Conservation (phyloP, 2,113 vertebrate genomes). For the Numida meleagris region DNA sequence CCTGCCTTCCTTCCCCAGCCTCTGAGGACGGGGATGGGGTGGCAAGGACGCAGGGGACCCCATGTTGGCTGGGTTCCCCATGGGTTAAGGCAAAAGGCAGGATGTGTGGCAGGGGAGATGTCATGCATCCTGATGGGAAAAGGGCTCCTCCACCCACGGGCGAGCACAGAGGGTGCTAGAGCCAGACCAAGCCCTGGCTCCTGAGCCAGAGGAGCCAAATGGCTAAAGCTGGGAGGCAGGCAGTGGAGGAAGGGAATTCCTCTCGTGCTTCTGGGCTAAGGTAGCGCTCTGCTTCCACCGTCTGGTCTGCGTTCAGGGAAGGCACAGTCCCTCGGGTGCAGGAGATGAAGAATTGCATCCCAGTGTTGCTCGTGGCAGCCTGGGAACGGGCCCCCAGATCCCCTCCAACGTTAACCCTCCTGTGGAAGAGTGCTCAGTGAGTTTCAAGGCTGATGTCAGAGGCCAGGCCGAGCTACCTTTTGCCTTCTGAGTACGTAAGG, state of each 20-base stretch:
- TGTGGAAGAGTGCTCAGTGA: fast-evolving
- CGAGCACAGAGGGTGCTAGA: fast-evolving
- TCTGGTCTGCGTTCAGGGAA: conserved; percentile 47
- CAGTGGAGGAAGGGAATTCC: conserved; percentile 41
- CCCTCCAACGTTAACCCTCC: background rate
- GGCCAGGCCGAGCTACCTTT: background rate
- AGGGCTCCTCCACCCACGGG: background rate
- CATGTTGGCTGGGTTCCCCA: background rate
- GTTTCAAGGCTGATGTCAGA: background rate
- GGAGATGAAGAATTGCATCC: background rate
- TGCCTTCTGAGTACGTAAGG: background rate
- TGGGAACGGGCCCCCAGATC: background rate
- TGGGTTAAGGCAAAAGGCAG: background rate
- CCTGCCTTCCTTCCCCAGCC: background rate
- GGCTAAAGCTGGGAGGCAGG: background rate
- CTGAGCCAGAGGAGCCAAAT: background rate
- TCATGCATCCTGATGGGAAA: fast-evolving
- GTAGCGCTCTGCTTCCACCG: conserved; percentile 59
- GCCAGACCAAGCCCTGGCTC: background rate
- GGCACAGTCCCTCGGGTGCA: background rate
- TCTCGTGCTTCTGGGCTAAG: conserved; percentile 60
- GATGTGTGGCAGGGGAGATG: background rate
- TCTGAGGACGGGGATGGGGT: background rate
- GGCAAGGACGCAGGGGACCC: background rate
- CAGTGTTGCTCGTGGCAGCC: background rate